Evolutionary conservation across 2,113 vertebrate species (phyloP).

Genomic region (Myxocyprinus asiaticus): DNA sequence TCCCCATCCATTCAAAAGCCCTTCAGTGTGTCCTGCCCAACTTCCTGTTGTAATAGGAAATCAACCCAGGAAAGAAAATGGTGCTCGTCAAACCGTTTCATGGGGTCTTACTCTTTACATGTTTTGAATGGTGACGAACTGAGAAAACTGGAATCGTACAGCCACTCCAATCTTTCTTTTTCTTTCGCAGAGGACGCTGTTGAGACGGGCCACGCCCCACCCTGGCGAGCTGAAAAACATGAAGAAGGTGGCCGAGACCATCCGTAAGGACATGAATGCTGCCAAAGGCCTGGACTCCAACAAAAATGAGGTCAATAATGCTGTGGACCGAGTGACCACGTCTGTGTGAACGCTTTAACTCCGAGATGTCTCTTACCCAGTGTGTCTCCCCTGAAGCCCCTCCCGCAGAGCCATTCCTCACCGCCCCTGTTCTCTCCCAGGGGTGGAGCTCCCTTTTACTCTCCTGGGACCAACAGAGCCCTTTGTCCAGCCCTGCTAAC

Average conservation of each 20-base stretch:
- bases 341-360: slow-evolving; percentile 88
- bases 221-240: slow-evolving; percentile 94
- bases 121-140: no score
- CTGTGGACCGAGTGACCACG: slow-evolving; percentile 92
- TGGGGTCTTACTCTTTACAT: no score
- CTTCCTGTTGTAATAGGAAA: no score
- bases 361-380: slow-evolving; percentile 73
- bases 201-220: slow-evolving; percentile 93
- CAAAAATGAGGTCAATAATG: slow-evolving; percentile 98
- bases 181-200: slow-evolving; percentile 79
- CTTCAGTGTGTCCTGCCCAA: no score
- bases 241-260: slow-evolving; percentile 95
- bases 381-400: slow-evolving; percentile 47
- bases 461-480: slow-evolving; percentile 38
- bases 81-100: no score
- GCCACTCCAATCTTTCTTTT: not conserved
- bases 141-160: no score
- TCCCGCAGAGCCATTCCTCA: slow-evolving; percentile 59
- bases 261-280: slow-evolving; percentile 93
- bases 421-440: slow-evolving; percentile 52
- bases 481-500: slow-evolving; percentile 47
- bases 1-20: no score
- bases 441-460: slow-evolving; percentile 40
- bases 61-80: no score
- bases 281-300: slow-evolving; percentile 99